Evolutionary conservation across 1,140 invertebrate species (phyloP).

Genomic region (Euschistus heros): DNA sequence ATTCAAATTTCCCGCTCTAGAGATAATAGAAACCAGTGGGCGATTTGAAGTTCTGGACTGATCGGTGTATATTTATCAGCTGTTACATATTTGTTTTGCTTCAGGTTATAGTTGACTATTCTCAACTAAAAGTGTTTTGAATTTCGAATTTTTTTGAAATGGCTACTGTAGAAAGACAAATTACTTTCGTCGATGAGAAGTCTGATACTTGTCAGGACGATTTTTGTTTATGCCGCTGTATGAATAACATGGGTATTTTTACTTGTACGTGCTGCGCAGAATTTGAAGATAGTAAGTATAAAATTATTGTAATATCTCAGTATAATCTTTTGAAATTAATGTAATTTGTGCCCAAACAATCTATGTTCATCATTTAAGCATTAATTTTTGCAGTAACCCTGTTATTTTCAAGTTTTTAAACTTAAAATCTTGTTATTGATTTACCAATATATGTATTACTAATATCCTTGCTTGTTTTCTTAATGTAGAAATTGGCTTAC

Average conservation of each 20-base stretch:
- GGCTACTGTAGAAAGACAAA: constrained; percentile 13
- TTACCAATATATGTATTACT: no score
- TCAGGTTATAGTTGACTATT: constrained; percentile 5
- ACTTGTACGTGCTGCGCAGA: constrained; percentile 15
- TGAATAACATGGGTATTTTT: not conserved
- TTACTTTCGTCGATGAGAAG: constrained; percentile 14
- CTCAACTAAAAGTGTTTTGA: not conserved
- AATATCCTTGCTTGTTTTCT: no score
- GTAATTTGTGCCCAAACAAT: no score
- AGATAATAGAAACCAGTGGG: not conserved
- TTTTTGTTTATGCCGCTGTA: constrained; percentile 13
- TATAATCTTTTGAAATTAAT: no score
- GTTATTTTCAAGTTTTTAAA: no score
- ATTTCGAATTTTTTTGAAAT: not conserved
- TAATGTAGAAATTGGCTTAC: no score
- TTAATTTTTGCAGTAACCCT: no score
- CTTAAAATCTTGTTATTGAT: no score
- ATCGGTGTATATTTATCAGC: not conserved
- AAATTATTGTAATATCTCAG: no score
- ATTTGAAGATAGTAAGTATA: constrained; percentile 12
- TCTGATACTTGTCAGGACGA: constrained; percentile 1
- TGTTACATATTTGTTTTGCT: constrained; percentile 13
- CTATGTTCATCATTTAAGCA: no score
- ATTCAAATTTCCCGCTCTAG: constrained; percentile 5
- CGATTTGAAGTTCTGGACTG: constrained; percentile 2